These are phyloP conservation scores for Pangasianodon hypophthalmus DNA, from an alignment of 2,113 vertebrate genomes.

Conservation along the genomic window DNA sequence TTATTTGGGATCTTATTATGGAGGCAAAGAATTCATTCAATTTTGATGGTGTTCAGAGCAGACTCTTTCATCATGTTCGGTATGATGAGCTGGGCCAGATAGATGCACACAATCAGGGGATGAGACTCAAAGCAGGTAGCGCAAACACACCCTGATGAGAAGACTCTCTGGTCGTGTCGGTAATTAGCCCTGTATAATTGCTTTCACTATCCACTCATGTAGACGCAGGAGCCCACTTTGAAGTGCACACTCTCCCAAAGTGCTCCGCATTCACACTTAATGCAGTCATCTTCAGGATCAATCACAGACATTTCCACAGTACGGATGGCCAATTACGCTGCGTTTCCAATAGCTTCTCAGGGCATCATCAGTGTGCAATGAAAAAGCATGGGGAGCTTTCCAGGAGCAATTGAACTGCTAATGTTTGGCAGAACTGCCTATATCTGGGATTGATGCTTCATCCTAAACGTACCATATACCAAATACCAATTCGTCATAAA, in stretches of 20 bases:
- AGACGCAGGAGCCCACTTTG: conserved; percentile 24
- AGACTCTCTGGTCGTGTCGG: conserved; percentile 28
- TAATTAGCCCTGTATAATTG: conserved; percentile 50
- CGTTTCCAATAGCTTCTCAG: conserved; percentile 13
- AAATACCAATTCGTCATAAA: background rate
- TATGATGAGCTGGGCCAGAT: conserved; percentile 8
- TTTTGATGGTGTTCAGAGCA: conserved; percentile 16
- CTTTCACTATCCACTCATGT: conserved; percentile 40
- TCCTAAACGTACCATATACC: background rate
- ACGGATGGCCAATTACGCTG: conserved; percentile 22
- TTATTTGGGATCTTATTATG: conserved; percentile 35
- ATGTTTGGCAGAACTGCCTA: background rate
- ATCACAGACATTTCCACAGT: conserved; percentile 22
- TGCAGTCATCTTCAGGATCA: conserved; percentile 25
- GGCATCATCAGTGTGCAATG: background rate
- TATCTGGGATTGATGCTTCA: background rate
- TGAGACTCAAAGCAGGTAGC: conserved; percentile 29
- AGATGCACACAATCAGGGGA: conserved; percentile 16
- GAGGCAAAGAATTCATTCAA: conserved; percentile 20
- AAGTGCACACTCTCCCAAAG: conserved; percentile 26
- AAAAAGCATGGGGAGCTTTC: conserved; percentile 4
- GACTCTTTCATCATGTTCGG: conserved; percentile 16
- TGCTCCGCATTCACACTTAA: conserved; percentile 20
- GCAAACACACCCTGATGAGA: conserved; percentile 24
- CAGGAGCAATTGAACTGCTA: background rate